phyloP scores from a whole-genome alignment of 30 jellyfish, hydroid and myxozoan species.

The Aurelia sp. region DNA sequence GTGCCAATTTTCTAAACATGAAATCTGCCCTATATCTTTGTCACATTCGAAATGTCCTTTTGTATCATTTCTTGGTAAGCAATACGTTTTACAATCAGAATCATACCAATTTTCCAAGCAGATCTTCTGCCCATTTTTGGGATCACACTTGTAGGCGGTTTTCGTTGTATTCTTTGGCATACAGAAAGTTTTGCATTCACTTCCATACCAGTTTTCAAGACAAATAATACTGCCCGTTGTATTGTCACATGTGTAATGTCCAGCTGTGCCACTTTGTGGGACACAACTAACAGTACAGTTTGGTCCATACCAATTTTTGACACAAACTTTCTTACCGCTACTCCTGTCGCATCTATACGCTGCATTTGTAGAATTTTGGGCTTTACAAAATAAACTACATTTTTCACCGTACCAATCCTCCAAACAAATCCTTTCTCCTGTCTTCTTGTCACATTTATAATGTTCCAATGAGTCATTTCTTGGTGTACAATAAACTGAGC shows the following conservation, averaged over 20 bases:
- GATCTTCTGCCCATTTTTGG: background rate
- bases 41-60: background rate
- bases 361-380: slow-evolving; percentile 9
- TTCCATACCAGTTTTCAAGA: slow-evolving; percentile 37
- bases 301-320: slow-evolving; percentile 46
- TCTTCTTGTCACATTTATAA: slow-evolving; percentile 27
- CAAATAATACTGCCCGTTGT: slow-evolving; percentile 13
- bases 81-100: background rate
- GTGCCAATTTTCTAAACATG: background rate
- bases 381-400: slow-evolving; percentile 41
- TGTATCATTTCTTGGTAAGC: background rate
- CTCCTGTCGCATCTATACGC: slow-evolving; percentile 9
- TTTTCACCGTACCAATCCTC: slow-evolving; percentile 36
- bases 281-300: slow-evolving; percentile 19
- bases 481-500: slow-evolving; percentile 27
- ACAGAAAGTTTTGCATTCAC: slow-evolving; percentile 16
- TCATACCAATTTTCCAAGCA: slow-evolving; percentile 15
- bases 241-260: slow-evolving; percentile 30
- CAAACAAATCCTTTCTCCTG: slow-evolving; percentile 43
- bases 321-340: slow-evolving; percentile 21
- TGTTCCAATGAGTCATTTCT: slow-evolving; percentile 15
- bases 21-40: background rate
- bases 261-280: background rate
- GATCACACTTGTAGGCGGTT: slow-evolving; percentile 24
- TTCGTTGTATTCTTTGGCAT: background rate